Base-by-base conservation (phyloP, 2,113 vertebrate genomes). In the Rostratula benghalensis region DNA sequence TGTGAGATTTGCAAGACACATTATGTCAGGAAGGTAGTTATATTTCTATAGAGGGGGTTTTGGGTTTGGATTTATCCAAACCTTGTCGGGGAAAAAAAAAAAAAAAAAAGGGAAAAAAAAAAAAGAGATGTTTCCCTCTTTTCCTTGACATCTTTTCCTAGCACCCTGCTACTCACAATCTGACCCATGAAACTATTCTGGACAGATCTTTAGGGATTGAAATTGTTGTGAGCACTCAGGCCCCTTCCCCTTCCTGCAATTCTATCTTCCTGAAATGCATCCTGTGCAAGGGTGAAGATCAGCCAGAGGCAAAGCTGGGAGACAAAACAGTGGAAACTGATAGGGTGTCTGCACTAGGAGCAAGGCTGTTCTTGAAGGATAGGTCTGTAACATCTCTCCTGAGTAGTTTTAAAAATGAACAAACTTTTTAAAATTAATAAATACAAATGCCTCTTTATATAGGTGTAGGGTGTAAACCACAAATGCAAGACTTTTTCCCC, bases 271-370 rank as follows among this genome's bases (percentile, higher is more conserved):
- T 94, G 90, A 93, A 92, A 25, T 37, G 35, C 77, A 93, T 96
- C 92, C 95, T 96, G 95, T 96, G 89, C 79, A 93, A 82, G 83
- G 95, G 96, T 95, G 61, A 96, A 9, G 77, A 82, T 75, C 80
- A 75, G 53, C 12, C 1, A 28, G 83, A 53, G 45, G 35, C 86
- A 75, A 25, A 28, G 51, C 73, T 77, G 64, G 22, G 37, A 80
- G 78, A 20, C 41, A 56, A 45, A 89, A 46, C 48, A 45, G 56
- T 81, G 48, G 68, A n/a, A 83, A 39, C 24, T 59, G 31, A 45
- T 73, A 2, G 10, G 8, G 54, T 28, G 30, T 60, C 39, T 91
- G 46, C 35, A 2, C 24, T 89, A 65, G 30, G 63, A 53, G 24
- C 56, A 46, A 39, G 35, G 53, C 39, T 86, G 25, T 77, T 68